Conservation (phyloP, 1,140 invertebrate species). For the Drosophila insularis region DNA sequence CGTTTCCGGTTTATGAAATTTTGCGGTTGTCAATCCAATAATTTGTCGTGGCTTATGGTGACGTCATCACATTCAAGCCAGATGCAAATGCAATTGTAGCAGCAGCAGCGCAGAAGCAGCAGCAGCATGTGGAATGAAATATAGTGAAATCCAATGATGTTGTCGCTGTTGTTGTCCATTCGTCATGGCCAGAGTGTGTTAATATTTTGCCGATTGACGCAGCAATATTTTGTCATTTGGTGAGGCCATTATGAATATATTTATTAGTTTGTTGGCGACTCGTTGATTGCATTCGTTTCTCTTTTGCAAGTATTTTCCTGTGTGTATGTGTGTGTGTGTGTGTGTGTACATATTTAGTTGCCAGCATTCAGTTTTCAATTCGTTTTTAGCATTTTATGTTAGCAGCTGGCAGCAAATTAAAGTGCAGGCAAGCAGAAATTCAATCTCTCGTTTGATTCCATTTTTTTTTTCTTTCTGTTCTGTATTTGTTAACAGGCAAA, state of each 20-base stretch:
- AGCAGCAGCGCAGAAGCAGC: background rate
- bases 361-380: slow-evolving; percentile 66
- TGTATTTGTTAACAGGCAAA: slow-evolving; percentile 49
- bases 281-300: slow-evolving; percentile 71
- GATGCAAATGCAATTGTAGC: slow-evolving; percentile 33
- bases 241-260: slow-evolving; percentile 75
- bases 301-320: background rate
- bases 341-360: slow-evolving; percentile 18
- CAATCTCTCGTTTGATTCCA: slow-evolving; percentile 76
- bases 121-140: slow-evolving; percentile 19
- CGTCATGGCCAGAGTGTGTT: slow-evolving; percentile 47
- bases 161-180: slow-evolving; percentile 15
- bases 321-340: slow-evolving; percentile 9
- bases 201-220: slow-evolving; percentile 75
- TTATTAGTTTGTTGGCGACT: slow-evolving; percentile 63
- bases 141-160: slow-evolving; percentile 13
- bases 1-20: slow-evolving; percentile 79
- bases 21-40: slow-evolving; percentile 73
- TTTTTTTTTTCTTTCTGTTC: slow-evolving; percentile 24
- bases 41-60: slow-evolving; percentile 68
- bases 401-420: slow-evolving; percentile 73
- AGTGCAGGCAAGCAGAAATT: slow-evolving; percentile 79
- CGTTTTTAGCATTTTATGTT: slow-evolving; percentile 71
- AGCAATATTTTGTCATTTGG: slow-evolving; percentile 80
- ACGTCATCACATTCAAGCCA: slow-evolving; percentile 21